Percentiles rank a stretch among this genome's conserved stretches.
Evolutionary conservation across 2,113 vertebrate genomes (phyloP).

Genomic region (Podocnemis expansa): DNA sequence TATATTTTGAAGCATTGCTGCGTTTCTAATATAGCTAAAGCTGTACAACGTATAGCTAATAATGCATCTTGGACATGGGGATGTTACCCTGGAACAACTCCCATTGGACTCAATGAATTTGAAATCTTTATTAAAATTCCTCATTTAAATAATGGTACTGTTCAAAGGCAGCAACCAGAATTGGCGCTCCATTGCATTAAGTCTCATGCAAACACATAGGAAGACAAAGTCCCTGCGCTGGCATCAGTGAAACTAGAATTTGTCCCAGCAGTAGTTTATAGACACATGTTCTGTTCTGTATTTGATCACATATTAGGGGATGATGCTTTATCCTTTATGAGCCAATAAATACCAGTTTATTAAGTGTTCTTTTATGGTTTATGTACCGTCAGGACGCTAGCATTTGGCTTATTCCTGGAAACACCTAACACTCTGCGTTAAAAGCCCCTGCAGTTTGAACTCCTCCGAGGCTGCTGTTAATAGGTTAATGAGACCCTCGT

Average conservation of each 20-base stretch:
- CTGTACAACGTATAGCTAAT: rapidly evolving
- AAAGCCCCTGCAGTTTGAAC: slow-evolving; percentile 42
- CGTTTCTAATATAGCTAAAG: neutral
- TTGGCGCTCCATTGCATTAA: rapidly evolving
- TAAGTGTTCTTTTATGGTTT: rapidly evolving
- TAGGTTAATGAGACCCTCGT: slow-evolving; percentile 71
- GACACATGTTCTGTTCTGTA: neutral
- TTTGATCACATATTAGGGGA: neutral
- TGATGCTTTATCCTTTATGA: neutral
- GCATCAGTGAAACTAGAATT: neutral
- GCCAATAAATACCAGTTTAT: neutral
- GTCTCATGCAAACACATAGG: neutral
- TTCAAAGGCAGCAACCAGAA: neutral
- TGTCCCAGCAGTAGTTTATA: neutral
- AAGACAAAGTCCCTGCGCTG: neutral
- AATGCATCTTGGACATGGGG: rapidly evolving
- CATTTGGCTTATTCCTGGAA: slow-evolving; percentile 42
- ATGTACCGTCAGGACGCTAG: rapidly evolving
- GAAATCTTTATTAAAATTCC: rapidly evolving
- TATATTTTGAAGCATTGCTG: neutral
- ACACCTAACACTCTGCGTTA: neutral
- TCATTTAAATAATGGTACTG: neutral
- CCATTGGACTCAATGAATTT: rapidly evolving
- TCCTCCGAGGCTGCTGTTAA: slow-evolving; percentile 65
- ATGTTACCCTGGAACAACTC: rapidly evolving